Base-by-base conservation (phyloP, 2,797 vertebrate genomes). In the Cirrhinus mrigala region DNA sequence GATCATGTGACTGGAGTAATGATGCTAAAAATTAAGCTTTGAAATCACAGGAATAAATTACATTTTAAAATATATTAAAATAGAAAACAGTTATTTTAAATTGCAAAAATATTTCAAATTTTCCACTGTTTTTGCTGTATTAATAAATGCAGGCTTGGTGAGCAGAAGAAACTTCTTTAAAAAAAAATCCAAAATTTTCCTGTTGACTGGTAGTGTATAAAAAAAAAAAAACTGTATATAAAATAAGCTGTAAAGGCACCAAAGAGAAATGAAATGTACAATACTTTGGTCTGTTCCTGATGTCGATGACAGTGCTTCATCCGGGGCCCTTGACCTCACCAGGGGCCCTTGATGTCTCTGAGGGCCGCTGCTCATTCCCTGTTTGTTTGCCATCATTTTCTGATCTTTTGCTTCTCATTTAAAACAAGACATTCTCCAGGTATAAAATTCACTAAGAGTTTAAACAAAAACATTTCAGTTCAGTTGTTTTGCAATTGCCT, bases 271-370 rank as follows among this genome's bases (percentile, higher is more conserved):
- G 0, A 66, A 78, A 78, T 24, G 22, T 44, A 68, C 48, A 44
- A 54, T 81, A 81, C 79, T 81, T 71, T 58, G n/a, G 7, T 44
- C 33, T 4, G 79, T 20, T 71, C 33, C 50, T 16, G 69, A n/a
- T 29, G 81, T 48, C 2, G 69, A 48, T 12, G 69, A 18, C 2
- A 3, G 14, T 58, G 27, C 54, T 73, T 29, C 40, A 48, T 73
- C 54, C 37, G 12, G 6, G 80, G 1, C 18, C 22, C 44, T 46
- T 22, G 52, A 60, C 52, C 29, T 46, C 6, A 0, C 3, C 4
- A 10, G 22, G 33, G 69, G 44, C 54, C 54, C 11, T 11, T 62
- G 37, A 4, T 46, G 16, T 73, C 37, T 62, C 37, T 16, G 33
- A 62, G 3, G n/a, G 54, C 24, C 69, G 1, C 18, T 22, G 7